Conservation (phyloP, 2,113 vertebrate genomes). For the Tragelaphus scriptus region DNA sequence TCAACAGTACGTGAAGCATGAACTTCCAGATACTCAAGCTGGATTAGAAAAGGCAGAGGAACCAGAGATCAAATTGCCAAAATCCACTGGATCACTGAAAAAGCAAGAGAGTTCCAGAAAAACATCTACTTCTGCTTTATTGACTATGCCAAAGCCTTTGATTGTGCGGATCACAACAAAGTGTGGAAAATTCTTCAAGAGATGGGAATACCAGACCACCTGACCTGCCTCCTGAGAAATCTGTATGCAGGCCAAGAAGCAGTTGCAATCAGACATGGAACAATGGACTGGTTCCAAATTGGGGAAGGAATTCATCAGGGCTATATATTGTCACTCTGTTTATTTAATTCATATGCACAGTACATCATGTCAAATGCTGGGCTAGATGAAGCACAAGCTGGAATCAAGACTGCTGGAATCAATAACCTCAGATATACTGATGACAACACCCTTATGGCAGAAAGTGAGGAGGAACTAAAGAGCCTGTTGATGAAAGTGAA, state of each 20-base stretch:
- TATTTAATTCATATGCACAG: background rate
- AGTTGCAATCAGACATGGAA: background rate
- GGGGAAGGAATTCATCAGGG: background rate
- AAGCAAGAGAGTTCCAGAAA: background rate
- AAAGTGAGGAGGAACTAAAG: background rate
- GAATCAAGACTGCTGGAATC: background rate
- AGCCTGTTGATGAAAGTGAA: background rate
- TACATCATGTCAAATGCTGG: background rate
- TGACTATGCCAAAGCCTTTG: background rate
- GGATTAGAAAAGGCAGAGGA: background rate
- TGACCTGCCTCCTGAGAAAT: background rate
- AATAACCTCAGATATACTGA: background rate
- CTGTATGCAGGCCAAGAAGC: background rate
- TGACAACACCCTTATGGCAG: background rate
- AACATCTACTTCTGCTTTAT: background rate
- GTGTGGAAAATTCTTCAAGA: background rate
- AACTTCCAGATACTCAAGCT: background rate
- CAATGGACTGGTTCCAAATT: background rate
- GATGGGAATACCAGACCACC: background rate
- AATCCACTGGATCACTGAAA: background rate
- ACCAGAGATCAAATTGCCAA: background rate
- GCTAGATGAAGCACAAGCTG: background rate
- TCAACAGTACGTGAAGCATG: background rate
- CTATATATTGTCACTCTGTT: background rate
- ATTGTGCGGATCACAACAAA: background rate